Evolutionary conservation across 1,140 invertebrate genomes (phyloP).

Genomic region (Scaptomyza pallida): DNA sequence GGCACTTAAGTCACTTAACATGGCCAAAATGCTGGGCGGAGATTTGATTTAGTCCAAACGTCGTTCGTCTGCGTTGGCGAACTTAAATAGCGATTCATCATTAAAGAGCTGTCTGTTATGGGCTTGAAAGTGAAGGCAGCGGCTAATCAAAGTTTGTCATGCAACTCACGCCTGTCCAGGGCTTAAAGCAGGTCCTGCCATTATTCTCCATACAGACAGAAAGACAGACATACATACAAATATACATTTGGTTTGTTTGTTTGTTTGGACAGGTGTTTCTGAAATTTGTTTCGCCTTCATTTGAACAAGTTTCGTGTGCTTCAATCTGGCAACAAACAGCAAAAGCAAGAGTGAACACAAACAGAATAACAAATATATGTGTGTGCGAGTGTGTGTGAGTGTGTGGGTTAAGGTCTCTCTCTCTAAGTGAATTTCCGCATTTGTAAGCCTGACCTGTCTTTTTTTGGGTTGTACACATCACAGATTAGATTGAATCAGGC

Average conservation of each 20-base stretch:
- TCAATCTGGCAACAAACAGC: neutral
- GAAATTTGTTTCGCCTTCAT: slow-evolving; percentile 8
- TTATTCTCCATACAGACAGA: slow-evolving; percentile 3
- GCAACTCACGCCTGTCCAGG: slow-evolving; percentile 36
- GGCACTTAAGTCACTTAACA: slow-evolving; percentile 80
- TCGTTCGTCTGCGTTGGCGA: slow-evolving; percentile 26
- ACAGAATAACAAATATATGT: slow-evolving; percentile 29
- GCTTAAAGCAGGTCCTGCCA: slow-evolving; percentile 25
- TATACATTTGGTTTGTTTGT: neutral
- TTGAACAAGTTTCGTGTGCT: slow-evolving; percentile 14
- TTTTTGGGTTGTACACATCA: neutral
- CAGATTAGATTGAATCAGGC: slow-evolving; percentile 32
- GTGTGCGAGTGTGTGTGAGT: neutral
- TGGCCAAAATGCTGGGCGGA: slow-evolving; percentile 51
- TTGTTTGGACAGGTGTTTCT: slow-evolving; percentile 30
- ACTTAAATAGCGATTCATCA: slow-evolving; percentile 58
- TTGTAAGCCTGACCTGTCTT: slow-evolving; percentile 8
- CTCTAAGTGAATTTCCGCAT: slow-evolving; percentile 4
- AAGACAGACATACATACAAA: neutral
- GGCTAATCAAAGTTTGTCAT: slow-evolving; percentile 36
- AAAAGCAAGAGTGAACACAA: slow-evolving; percentile 2
- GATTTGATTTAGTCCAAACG: slow-evolving; percentile 28
- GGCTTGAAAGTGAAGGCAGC: neutral
- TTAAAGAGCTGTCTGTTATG: slow-evolving; percentile 36
- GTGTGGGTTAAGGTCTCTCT: no score